Evolutionary conservation across 1,140 invertebrate genomes (phyloP).

Genomic region (Neodiprion virginianus): DNA sequence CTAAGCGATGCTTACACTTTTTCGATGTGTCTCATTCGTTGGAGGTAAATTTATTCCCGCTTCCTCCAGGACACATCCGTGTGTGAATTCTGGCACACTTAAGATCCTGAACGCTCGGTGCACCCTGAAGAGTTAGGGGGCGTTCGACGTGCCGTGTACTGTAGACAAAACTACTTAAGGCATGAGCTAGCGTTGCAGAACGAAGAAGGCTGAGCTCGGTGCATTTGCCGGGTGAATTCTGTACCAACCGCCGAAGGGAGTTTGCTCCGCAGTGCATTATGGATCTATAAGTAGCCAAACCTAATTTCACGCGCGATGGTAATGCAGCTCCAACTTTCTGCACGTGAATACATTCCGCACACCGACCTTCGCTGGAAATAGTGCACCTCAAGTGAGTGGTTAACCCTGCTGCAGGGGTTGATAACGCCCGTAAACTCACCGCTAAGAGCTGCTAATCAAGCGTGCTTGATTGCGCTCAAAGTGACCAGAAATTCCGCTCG

Average conservation of each 20-base stretch:
- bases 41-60: background rate
- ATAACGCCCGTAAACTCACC: background rate
- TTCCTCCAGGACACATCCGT: background rate
- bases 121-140: background rate
- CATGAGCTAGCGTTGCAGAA: background rate
- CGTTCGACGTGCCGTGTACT: background rate
- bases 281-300: slow-evolving; percentile 29
- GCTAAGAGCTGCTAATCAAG: background rate
- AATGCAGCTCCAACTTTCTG: slow-evolving; percentile 33
- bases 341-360: slow-evolving; percentile 12
- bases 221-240: background rate
- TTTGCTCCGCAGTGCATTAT: background rate
- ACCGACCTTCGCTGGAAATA: background rate
- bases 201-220: background rate
- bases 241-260: background rate
- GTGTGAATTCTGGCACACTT: background rate
- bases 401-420: background rate
- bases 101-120: background rate
- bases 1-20: background rate
- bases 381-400: too few relatives aligned
- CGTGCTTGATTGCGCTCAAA: background rate
- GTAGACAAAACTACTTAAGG: slow-evolving; percentile 7
- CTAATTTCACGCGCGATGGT: slow-evolving; percentile 29
- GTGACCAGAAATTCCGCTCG: too few relatives aligned
- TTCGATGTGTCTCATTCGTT: background rate